Base-by-base conservation (phyloP, 2,797 vertebrate genomes). In the Leptatherina wallacei region DNA sequence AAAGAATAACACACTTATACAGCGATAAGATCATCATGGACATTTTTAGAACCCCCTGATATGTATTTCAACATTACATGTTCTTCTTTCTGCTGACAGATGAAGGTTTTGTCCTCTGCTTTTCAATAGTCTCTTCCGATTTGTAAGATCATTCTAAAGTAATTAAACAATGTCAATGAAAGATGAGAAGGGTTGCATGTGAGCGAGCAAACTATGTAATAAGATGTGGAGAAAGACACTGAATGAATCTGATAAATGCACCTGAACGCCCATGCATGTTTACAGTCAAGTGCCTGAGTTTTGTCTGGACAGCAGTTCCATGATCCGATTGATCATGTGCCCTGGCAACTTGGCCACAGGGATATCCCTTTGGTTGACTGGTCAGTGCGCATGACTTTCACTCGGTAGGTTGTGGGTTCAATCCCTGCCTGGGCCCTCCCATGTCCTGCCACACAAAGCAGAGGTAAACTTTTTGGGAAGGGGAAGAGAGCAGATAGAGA, bases 21-120 rank as follows among this genome's bases (percentile, higher is more conserved):
- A 90, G 82, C 24, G 51, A 85, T 85, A 78, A 80, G 61, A 20
- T 16, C 32, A 81, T 74, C 64, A 20, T n/a, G 10, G 73, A 65
- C 33, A 2, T 82, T 82, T 85, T 66, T 38, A 74, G 5, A 65
- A 75, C 42, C 54, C 33, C 13, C 3, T 6, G 42, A 69, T 60
- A 59, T 70, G 60, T 51, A 69, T 61, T 79, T 55, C 24, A 74
- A 52, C 35, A 71, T 60, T 10, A 35, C 13, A 8, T 47, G 33
- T 71, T 68, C 24, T 61, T 83, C 44, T 66, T 40, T 27, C 14
- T 52, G 54, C 27, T 33, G 51, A 72, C 30, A 54, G 38, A 62
- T 63, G 33, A 40, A 16, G 20, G 30, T 65, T 79, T 24, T 65
- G 14, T 55, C 6, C 61, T 60, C 0, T 65, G 54, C 22, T 8